Evolutionary conservation across 2,113 vertebrate genomes (phyloP), one percentile per base, ranked within the genome.

Genomic region (Anas platyrhynchos): DNA sequence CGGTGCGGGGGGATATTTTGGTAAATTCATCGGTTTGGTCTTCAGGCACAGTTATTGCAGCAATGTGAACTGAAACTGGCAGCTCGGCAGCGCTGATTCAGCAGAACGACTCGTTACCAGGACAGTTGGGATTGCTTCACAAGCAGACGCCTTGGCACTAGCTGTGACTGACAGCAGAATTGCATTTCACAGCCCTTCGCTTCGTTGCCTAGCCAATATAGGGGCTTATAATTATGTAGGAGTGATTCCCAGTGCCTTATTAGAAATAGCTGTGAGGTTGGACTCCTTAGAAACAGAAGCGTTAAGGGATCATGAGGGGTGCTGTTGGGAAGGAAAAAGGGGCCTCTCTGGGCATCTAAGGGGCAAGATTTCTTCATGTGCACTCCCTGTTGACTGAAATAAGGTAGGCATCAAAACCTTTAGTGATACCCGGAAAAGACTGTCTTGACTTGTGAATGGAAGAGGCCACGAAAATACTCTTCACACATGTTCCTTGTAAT

Each of bases 11-110:
- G 22, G 91, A 26, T 69, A 77, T 65, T 93, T 89, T 69, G 83
- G 52, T 46, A 83, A 81, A 88, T 94, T 74, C 56, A 25, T 88
- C 67, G 89, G 32, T 89, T 89, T 85, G 91, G 85, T 82, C 63
- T 91, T 91, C 74, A 86, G 41, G 38, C 48, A 31, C 43, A 56
- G 72, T 90, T 92, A 83, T 43, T 91, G 72, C 76, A 83, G 78
- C 86, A 76, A 6, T 86, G 92, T 71, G 54, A 62, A 11, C 25
- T 77, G 81, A 82, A 81, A 31, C 76, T 92, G 93, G 86, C 86
- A 86, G 11, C 61, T 68, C 65, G 52, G 25, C 52, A 62, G 46
- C 50, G 56, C 23, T 71, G 65, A 89, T 78, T 71, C 34, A 88
- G 88, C 83, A 41, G 86, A 78, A 91, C 72, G 62, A 34, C 79